These are phyloP conservation scores for Onthophagus taurus DNA, from an alignment of 1,140 invertebrate species.

Conservation along the genomic window DNA sequence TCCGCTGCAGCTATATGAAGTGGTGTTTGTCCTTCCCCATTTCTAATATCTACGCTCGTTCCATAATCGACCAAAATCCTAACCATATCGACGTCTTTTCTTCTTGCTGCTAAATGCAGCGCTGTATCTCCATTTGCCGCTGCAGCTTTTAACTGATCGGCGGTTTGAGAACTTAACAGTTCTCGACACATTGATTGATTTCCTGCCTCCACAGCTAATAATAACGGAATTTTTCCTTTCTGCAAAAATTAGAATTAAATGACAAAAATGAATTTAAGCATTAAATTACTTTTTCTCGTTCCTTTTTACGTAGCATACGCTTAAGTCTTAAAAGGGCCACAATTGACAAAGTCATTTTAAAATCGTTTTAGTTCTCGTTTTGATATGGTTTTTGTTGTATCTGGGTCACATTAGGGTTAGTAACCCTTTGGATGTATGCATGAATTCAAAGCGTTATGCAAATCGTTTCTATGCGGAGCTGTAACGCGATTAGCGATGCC, in stretches of 20 bases:
- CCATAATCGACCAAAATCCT: constrained; percentile 86
- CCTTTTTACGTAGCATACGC: background rate
- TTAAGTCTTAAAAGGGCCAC: constrained; percentile 6
- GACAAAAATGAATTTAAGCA: background rate
- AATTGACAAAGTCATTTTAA: constrained; percentile 5
- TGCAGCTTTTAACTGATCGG: constrained; percentile 66
- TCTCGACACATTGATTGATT: constrained; percentile 89
- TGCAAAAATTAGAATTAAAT: constrained; percentile 35
- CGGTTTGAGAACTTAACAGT: constrained; percentile 71
- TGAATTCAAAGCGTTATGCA: no score
- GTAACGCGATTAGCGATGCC: no score
- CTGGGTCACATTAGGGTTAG: no score
- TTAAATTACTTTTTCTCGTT: constrained; percentile 1
- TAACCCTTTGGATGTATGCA: no score
- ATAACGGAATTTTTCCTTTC: constrained; percentile 87
- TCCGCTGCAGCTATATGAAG: constrained; percentile 92
- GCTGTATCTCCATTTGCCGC: constrained; percentile 77
- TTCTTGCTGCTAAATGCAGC: constrained; percentile 80
- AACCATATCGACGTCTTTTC: constrained; percentile 82
- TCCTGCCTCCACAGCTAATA: constrained; percentile 85
- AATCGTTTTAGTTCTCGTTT: no score
- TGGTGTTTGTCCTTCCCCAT: constrained; percentile 85
- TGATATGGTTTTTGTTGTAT: no score
- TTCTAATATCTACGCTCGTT: constrained; percentile 81
- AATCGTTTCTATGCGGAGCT: no score